Base-by-base conservation (phyloP, 2,797 vertebrate species). In the Anguilla obscura region DNA sequence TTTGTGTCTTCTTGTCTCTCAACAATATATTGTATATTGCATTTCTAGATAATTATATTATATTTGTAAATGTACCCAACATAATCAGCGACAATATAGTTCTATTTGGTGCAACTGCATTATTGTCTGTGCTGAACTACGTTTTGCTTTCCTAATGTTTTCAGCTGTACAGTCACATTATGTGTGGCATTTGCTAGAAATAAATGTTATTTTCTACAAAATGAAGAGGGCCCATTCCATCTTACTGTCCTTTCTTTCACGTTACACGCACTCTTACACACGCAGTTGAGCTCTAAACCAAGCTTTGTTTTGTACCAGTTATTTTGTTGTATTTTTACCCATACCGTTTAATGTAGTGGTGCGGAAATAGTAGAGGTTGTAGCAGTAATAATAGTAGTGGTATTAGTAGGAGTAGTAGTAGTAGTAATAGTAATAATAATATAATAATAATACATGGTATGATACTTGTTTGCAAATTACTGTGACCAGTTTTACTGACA, bases 181-280 rank as follows among this genome's bases (percentile, higher is more conserved):
- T 97, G 97, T 97, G 96, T 95, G 95, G 93, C 96, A 97, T 96
- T 97, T 97, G 95, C 96, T 97, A 98, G 96, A 98, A 99, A 99
- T 99, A 99, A 99, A 99, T 97, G 97, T 97, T 98, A 99, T 99
- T 99, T 98, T 98, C 97, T 95, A 95, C 90, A 90, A 87, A 89
- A 60, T 66, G 89, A 90, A 48, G 66, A 86, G 48, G 69, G 86
- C 12, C 82, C 79, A 56, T 89, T 89, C 87, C 88, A 90, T 89
- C 79, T 71, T 87, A 85, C 82, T 86, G 30, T 74, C 83, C 89
- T 86, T 58, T 85, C 27, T 86, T 74, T 86, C n/a, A 63, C 12
- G 74, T 66, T 33, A 63, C 84, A 88, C 36, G 27, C 56, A 60
- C 12, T 30, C 52, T 48, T 9, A 79, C 74, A 18, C 69, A 33